Evolutionary conservation across 2,888 invertebrate genomes (phyloP).

Genomic region (Drymonia ruficornis): DNA sequence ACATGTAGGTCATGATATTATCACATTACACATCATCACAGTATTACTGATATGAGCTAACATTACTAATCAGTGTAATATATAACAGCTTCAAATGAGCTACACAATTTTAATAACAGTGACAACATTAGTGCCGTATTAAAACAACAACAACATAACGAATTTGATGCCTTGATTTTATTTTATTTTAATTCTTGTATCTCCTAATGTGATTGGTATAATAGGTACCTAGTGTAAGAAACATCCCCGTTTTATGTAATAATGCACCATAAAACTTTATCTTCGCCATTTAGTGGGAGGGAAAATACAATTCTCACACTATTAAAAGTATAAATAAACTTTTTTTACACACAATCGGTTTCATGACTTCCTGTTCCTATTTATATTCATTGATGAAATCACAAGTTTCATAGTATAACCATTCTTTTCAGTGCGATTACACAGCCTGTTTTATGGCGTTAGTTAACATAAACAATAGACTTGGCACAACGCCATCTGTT

Average conservation of each 20-base stretch:
- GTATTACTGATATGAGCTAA: not conserved
- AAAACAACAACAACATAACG: too few relatives aligned
- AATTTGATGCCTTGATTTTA: too few relatives aligned
- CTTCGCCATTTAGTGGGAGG: not conserved
- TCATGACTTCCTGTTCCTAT: conserved; percentile 26
- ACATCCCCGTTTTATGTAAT: too few relatives aligned
- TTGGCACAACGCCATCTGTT: conserved; percentile 67
- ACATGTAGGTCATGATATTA: not conserved
- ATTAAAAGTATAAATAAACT: not conserved
- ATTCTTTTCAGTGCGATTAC: conserved; percentile 33
- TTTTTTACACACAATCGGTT: not conserved
- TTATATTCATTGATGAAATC: conserved; percentile 24
- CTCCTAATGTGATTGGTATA: too few relatives aligned
- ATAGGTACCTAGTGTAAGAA: too few relatives aligned
- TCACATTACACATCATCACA: too few relatives aligned
- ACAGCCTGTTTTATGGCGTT: conserved; percentile 54
- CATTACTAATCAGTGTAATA: not conserved
- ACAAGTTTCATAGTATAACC: conserved; percentile 16
- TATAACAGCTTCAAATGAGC: conserved; percentile 14
- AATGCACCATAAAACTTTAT: too few relatives aligned
- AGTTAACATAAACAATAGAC: conserved; percentile 62
- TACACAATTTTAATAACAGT: conserved; percentile 20
- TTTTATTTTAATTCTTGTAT: too few relatives aligned
- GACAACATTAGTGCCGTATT: conserved; percentile 4
- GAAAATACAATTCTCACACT: not conserved